A percentile compares a stretch with the other conserved stretches of the same genome.
Conservation (phyloP, 2,113 vertebrate species). For the Mesoclemmys tuberculata region DNA sequence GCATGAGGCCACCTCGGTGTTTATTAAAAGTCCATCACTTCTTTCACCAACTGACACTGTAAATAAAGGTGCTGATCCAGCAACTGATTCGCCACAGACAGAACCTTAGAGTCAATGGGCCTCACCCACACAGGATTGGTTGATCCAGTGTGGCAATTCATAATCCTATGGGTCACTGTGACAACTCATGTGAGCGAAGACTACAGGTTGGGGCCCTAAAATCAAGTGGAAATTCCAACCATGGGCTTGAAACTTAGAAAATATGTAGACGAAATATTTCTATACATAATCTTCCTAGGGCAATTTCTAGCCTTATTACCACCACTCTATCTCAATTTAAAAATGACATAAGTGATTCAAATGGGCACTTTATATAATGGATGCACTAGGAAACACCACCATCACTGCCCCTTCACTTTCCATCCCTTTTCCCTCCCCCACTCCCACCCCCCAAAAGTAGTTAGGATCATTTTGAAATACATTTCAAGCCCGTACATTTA, state of each 20-base stretch:
- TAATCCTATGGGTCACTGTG: neutral
- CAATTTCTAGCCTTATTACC: neutral
- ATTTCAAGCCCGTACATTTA: neutral
- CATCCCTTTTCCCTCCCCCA: neutral
- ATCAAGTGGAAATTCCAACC: neutral
- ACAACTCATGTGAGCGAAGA: neutral
- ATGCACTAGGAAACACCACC: neutral
- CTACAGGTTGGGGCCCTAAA: neutral
- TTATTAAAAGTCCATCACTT: neutral
- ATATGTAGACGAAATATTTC: neutral
- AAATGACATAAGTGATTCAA: neutral
- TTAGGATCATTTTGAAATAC: neutral
- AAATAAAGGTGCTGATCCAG: neutral
- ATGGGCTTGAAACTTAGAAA: neutral
- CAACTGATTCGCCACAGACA: rapidly evolving
- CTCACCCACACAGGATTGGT: neutral
- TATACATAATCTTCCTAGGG: no score
- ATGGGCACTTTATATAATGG: rapidly evolving
- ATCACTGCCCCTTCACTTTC: neutral
- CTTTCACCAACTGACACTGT: neutral
- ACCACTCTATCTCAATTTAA: neutral
- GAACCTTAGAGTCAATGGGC: neutral
- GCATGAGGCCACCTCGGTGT: rapidly evolving
- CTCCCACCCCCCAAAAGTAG: neutral
- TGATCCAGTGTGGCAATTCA: neutral